Conservation (phyloP, 1,140 invertebrate species). For the Colletes gigas region DNA sequence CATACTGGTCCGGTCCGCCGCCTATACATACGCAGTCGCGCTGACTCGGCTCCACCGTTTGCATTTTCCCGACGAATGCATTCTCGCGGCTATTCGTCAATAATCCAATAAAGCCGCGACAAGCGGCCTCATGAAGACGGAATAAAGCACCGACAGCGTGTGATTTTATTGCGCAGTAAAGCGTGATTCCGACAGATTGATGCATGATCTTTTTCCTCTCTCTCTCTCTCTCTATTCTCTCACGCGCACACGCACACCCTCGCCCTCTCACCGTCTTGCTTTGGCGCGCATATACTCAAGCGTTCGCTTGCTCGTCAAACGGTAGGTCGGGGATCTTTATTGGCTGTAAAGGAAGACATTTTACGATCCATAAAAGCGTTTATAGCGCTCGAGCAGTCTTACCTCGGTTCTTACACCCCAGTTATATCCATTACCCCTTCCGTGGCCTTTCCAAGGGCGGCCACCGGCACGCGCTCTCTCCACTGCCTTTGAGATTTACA, state of each 20-base stretch:
- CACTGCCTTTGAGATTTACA: constrained; percentile 78
- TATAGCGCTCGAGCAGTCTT: constrained; percentile 70
- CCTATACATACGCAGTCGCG: constrained; percentile 25
- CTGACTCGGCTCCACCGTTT: constrained; percentile 53
- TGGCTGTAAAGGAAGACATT: constrained; percentile 81
- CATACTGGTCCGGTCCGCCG: not conserved
- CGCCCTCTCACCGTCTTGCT: not conserved
- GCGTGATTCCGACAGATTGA: constrained; percentile 69
- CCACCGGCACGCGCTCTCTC: constrained; percentile 78
- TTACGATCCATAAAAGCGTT: constrained; percentile 82
- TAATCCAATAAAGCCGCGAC: constrained; percentile 65
- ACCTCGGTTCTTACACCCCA: constrained; percentile 69
- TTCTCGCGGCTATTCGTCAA: constrained; percentile 55
- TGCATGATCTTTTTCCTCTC: constrained; percentile 39
- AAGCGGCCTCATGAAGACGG: constrained; percentile 49
- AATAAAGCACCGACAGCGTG: constrained; percentile 61
- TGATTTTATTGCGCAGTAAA: constrained; percentile 72
- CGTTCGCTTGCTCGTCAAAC: constrained; percentile 72
- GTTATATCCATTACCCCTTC: constrained; percentile 80
- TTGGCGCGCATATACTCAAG: constrained; percentile 39
- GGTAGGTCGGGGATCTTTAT: constrained; percentile 78
- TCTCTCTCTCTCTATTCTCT: not conserved
- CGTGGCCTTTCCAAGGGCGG: constrained; percentile 77
- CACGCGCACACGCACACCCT: not conserved
- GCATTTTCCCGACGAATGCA: constrained; percentile 60